Conservation (phyloP, 2,888 invertebrate species). For the Habroteleia sp. region DNA sequence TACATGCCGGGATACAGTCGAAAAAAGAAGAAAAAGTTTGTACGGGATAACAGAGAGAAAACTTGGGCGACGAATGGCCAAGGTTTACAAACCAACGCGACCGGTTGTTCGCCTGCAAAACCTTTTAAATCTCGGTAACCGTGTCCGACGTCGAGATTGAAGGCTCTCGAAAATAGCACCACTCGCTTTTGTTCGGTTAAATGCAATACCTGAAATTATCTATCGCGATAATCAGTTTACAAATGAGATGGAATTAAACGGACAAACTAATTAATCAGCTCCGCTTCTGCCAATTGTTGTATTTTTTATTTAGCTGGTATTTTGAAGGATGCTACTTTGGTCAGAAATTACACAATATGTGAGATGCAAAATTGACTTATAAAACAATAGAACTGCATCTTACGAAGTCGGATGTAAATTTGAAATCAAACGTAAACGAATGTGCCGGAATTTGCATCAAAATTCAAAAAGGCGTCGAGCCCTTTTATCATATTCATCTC, state of each 20-base stretch:
- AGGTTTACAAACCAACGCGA: conserved; percentile 70
- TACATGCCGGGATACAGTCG: conserved; percentile 43
- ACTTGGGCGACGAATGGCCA: conserved; percentile 69
- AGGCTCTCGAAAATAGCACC: conserved; percentile 69
- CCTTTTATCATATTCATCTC: too few species aligned
- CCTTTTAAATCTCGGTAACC: conserved; percentile 71
- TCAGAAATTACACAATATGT: too few species aligned
- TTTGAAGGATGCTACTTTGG: too few species aligned
- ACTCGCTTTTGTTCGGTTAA: conserved; percentile 56
- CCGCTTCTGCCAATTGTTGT: not conserved
- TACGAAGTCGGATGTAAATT: conserved; percentile 39
- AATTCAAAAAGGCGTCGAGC: too few species aligned
- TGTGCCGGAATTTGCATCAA: conserved; percentile 39
- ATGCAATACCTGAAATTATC: conserved; percentile 40
- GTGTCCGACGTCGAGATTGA: conserved; percentile 65
- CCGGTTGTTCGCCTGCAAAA: conserved; percentile 69
- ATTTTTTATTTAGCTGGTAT: too few species aligned
- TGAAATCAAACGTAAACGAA: conserved; percentile 34
- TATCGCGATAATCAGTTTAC: conserved; percentile 39
- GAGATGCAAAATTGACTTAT: not conserved
- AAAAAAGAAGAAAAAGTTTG: conserved; percentile 46
- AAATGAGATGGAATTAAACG: conserved; percentile 36
- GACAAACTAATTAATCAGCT: conserved; percentile 39
- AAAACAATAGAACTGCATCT: not conserved
- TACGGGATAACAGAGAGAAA: conserved; percentile 63